These are phyloP conservation scores for Cosmopolites sordidus DNA, from an alignment of 2,888 invertebrate genomes.

Conservation along the genomic window DNA sequence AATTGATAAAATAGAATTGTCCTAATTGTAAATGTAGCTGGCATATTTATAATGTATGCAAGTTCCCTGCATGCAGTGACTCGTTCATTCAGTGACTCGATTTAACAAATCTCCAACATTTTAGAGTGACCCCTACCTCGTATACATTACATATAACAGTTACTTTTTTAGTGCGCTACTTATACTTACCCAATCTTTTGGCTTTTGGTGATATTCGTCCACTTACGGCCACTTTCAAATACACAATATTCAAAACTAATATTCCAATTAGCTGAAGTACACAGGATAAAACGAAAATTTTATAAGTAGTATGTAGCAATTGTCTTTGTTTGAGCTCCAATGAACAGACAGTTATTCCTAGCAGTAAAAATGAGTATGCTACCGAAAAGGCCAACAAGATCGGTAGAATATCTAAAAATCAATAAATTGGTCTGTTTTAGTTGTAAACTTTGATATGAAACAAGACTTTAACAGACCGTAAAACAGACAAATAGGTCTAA, in stretches of 20 bases:
- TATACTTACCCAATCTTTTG: constrained; percentile 50
- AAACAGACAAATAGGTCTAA: too few species aligned
- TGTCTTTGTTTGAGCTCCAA: constrained; percentile 74
- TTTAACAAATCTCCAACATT: too few species aligned
- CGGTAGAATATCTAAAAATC: constrained; percentile 75
- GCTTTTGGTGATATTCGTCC: constrained; percentile 59
- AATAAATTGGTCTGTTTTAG: not conserved
- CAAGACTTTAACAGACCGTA: too few species aligned
- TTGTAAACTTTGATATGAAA: too few species aligned
- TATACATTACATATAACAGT: too few species aligned
- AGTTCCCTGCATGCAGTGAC: too few species aligned
- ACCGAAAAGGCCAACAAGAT: constrained; percentile 71
- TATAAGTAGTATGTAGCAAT: constrained; percentile 83
- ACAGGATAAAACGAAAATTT: constrained; percentile 72
- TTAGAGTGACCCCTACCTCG: too few species aligned
- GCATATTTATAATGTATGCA: too few species aligned
- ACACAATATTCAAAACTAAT: constrained; percentile 64
- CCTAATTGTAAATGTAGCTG: too few species aligned
- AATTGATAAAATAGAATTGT: too few species aligned
- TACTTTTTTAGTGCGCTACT: too few species aligned
- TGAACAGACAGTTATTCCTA: constrained; percentile 69
- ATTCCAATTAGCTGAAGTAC: constrained; percentile 68
- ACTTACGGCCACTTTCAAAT: constrained; percentile 71
- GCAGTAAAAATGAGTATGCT: constrained; percentile 66
- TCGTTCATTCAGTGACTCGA: too few species aligned